Evolutionary conservation across 92 coral and sea anemone genomes (phyloP), one percentile per base, ranked within the genome.

Genomic region (Parazoanthus atlanticus): DNA sequence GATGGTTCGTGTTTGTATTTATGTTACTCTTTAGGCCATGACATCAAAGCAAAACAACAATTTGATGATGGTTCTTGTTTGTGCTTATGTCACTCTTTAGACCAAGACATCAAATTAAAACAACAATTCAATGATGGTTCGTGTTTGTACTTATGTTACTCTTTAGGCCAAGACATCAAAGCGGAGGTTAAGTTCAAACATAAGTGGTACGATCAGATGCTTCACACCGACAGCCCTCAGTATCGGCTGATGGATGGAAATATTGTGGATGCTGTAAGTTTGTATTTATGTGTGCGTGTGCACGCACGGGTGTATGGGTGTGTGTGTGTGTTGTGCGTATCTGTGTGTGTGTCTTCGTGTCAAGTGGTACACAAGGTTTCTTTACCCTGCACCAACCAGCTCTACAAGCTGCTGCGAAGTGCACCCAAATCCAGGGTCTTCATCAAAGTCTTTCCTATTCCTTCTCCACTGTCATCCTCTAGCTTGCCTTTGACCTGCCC

Each of bases 231-330:
- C 32, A 93, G 98, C 64, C 89, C 98, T 30, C 97, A 95, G 83
- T 95, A 95, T 81, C 94, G 92, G 34, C 91, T 97, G 46, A 89
- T 97, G 93, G 95, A 93, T 73, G 99, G 97, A 78, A 97, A 97
- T 79, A 91, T 97, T 77, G 92, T 93, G 41, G 99, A 97, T 88
- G 97, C 99, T 86, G 99, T 97, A 78, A 89, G 97, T 81, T 12
- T 16, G n/a, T 56, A 2, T 30, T 25, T 23, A 6, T 61, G n/a
- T 21, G 69, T 8, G 69, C 8, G 16, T 61, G n/a, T 23, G 66
- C 5, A 2, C 3, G 66, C 0, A 6, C 16, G 66, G 0, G 66
- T 2, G 25, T 1, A 3, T 16, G 23, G 5, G 25, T 56, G 66
- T 56, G 66, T 21, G 66, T 17, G 5, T 17, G 66, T 16, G 66